phyloP scores from a whole-genome alignment of 2,888 invertebrate genomes.

The Gari tellinella region DNA sequence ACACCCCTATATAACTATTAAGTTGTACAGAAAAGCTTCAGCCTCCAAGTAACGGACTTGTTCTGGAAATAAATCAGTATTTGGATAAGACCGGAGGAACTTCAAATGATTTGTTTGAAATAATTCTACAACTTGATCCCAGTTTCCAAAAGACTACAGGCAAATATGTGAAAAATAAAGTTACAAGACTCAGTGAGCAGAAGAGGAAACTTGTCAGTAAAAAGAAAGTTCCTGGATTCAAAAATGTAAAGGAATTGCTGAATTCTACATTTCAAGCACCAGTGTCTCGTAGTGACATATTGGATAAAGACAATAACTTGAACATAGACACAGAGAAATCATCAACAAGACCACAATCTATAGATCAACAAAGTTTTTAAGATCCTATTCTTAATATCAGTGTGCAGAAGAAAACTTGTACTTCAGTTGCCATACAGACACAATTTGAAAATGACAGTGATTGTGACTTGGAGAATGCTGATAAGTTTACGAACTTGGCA shows the following conservation, averaged over 20 bases:
- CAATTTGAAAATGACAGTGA: not conserved
- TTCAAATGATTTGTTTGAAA: not conserved
- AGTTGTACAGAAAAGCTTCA: too few species aligned
- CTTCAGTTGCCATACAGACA: not conserved
- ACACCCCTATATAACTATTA: too few species aligned
- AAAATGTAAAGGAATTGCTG: constrained; percentile 7
- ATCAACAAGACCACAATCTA: too few species aligned
- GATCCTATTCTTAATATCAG: constrained; percentile 2
- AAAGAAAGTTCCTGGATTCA: constrained; percentile 5
- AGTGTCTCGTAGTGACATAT: too few species aligned
- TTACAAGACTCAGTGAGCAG: constrained; percentile 10
- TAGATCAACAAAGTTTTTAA: too few species aligned
- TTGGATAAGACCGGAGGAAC: too few species aligned
- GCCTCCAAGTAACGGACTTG: not conserved
- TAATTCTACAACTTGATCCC: constrained; percentile 8
- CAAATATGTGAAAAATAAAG: constrained; percentile 8
- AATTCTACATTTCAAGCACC: constrained; percentile 2
- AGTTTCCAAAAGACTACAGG: not conserved
- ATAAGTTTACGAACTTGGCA: constrained; percentile 3
- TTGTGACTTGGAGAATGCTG: not conserved
- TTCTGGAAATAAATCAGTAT: too few species aligned
- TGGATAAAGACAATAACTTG: too few species aligned
- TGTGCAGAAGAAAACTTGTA: not conserved
- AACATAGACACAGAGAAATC: too few species aligned
- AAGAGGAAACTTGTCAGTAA: constrained; percentile 4